Evolutionary conservation across 2,888 invertebrate species (phyloP), one percentile per base, ranked within the genome.

Genomic region (Phalera bucephala): DNA sequence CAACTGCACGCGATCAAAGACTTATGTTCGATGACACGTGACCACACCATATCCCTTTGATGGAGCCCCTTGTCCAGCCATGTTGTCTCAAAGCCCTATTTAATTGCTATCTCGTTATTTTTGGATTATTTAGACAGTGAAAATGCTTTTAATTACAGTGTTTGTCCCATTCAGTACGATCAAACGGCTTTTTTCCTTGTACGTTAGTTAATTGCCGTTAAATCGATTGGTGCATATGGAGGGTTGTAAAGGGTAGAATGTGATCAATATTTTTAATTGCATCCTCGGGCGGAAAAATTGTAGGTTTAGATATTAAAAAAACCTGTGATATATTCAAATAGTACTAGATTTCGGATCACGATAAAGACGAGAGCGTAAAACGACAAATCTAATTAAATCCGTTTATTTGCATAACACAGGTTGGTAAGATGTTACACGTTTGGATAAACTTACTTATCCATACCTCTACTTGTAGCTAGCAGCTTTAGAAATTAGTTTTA

Each of bases 101-200:
- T 87, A 88, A 89, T 87, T 86, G 80, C 86, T 78, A 72, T 69
- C 83, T 89, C 87, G 83, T 89, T 89, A 89, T 87, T 88, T 84
- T 73, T 71, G 88, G 89, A 89, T 88, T 89, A 89, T 87, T 86
- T 87, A 77, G 81, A 81, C 71, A 76, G 65, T 41, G 52, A 57
- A 68, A 69, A 56, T 61, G 68, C 62, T 78, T 70, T 77, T 80
- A 79, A 77, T 80, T 76, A 70, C 58, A 66, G 54, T 62, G 62
- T 52, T 45, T 57, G 50, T 51, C 40, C 48, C 54, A 50, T 51
- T 48, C 68, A 64, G 72, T 64, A 70, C 65, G 61, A 64, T 80
- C 79, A 81, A 82, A 82, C 72, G 75, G 58, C 61, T 68, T 29
- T 11, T 29, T 52, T 62, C 44, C 54, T 52, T 63, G 59, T 75